Conservation (phyloP, 2,113 vertebrate species). For the Limanda limanda region DNA sequence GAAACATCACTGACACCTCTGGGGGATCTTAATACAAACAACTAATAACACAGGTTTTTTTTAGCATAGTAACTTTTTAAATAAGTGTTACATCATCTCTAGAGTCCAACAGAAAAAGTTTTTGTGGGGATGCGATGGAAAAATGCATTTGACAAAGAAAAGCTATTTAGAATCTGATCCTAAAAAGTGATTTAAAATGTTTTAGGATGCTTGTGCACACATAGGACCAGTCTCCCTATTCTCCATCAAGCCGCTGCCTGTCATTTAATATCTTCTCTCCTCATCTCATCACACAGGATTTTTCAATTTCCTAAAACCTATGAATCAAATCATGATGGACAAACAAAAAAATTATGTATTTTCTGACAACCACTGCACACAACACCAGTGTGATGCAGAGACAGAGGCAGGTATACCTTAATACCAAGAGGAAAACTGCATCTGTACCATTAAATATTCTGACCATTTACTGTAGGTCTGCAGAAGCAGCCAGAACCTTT, state of each 20-base stretch:
- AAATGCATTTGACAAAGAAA: conserved; percentile 1
- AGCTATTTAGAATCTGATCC: conserved; percentile 9
- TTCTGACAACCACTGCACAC: too few species aligned
- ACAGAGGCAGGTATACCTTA: too few species aligned
- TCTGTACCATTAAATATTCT: too few species aligned
- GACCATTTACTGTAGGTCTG: too few species aligned
- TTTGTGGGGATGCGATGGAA: conserved; percentile 34
- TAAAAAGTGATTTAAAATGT: not conserved
- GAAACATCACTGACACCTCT: not conserved
- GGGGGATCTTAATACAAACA: conserved; percentile 9
- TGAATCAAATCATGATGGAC: too few species aligned
- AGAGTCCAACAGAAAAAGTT: not conserved
- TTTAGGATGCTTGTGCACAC: not conserved
- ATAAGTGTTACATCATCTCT: conserved; percentile 5
- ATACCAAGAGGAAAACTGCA: too few species aligned
- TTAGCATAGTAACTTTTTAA: not conserved
- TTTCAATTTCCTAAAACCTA: too few species aligned
- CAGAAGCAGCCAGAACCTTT: too few species aligned
- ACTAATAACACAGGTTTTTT: conserved; percentile 4
- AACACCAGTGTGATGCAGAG: too few species aligned
- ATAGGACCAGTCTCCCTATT: not conserved
- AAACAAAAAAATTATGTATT: too few species aligned
- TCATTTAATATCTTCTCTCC: not conserved
- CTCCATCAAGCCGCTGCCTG: not conserved
- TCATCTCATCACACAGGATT: too few species aligned